phyloP scores from a whole-genome alignment of 53 echinoderm and acorn worm species.

The Echinarachnius parma region DNA sequence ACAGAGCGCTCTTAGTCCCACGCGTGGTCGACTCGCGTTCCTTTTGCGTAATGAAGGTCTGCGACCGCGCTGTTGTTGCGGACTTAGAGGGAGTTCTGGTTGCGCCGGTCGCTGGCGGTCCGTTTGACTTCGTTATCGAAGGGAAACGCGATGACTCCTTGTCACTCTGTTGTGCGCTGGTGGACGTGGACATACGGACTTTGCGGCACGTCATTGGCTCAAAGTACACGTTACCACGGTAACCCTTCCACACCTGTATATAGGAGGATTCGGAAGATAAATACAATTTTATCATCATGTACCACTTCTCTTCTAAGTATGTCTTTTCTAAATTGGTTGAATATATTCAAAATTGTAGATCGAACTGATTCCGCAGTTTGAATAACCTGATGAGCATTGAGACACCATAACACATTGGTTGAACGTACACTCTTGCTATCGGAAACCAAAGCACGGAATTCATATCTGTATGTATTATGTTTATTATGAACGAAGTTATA shows the following conservation, averaged over 20 bases:
- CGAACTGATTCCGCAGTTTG: too few relatives aligned
- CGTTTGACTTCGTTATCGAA: not conserved
- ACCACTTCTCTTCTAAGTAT: too few relatives aligned
- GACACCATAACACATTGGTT: too few relatives aligned
- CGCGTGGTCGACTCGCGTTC: constrained; percentile 6
- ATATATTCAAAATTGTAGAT: too few relatives aligned
- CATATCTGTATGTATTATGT: too few relatives aligned
- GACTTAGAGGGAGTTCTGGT: not conserved
- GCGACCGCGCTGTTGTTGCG: constrained; percentile 11
- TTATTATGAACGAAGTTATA: too few relatives aligned
- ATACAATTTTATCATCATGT: too few relatives aligned
- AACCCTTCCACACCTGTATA: constrained; percentile 93
- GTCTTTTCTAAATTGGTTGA: too few relatives aligned
- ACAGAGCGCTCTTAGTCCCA: constrained; percentile 39
- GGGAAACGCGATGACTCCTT: not conserved
- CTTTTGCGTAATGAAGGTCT: not conserved
- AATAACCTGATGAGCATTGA: too few relatives aligned
- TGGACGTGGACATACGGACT: constrained; percentile 3
- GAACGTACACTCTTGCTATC: too few relatives aligned
- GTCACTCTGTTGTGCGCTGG: not conserved
- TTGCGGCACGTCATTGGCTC: constrained; percentile 85
- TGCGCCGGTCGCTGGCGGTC: not conserved
- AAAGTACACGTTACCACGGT: constrained; percentile 92
- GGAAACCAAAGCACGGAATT: too few relatives aligned
- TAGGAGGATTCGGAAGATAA: not conserved